Base-by-base conservation (phyloP, 2,113 vertebrate genomes). In the Agapornis roseicollis region DNA sequence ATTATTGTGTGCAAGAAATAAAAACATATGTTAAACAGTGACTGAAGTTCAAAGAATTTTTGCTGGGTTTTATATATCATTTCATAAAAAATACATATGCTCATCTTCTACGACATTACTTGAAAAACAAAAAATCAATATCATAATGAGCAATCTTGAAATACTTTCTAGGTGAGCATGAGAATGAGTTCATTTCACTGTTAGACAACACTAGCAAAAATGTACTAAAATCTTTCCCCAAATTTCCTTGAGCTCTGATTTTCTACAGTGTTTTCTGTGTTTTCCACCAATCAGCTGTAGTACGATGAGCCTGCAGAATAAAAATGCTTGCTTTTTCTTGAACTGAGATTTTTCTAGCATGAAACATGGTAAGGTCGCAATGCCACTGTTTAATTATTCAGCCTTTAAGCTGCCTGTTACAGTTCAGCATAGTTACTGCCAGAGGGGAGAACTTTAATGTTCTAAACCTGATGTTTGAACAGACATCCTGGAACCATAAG, bases 351-450 rank as follows among this genome's bases (percentile, higher is more conserved):
- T 78, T 96, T 88, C 81, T 84, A 81, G 78, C 58, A 90, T 41
- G 68, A 95, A 95, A 85, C 63, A 93, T 96, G 78, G 80, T 81
- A 93, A 94, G 79, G 58, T 53, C 2, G 0, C 35, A 74, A 85
- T 70, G 78, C 70, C 94, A 91, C 90, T 74, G 73, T 89, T 93
- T 78, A 92, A 91, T 89, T 92, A 92, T 92, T 94, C 94, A 78
- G 70, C 63, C 79, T 92, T 84, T 91, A 94, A 94, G 81, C 85
- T 96, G 72, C 94, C 90, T 96, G 92, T 44, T 97, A 92, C 47
- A 94, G 76, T 42, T 81, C 28, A 35, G 65, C 3, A 1, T 47
- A 89, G 73, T 70, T 90, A 81, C 46, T 96, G 90, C 94, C 85
- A 79, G 39, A 81, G 39, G 68, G 42, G 44, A 68, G 55, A 80